Evolutionary conservation across 2,888 invertebrate genomes (phyloP).

Genomic region (Mechanitis mazaeus): DNA sequence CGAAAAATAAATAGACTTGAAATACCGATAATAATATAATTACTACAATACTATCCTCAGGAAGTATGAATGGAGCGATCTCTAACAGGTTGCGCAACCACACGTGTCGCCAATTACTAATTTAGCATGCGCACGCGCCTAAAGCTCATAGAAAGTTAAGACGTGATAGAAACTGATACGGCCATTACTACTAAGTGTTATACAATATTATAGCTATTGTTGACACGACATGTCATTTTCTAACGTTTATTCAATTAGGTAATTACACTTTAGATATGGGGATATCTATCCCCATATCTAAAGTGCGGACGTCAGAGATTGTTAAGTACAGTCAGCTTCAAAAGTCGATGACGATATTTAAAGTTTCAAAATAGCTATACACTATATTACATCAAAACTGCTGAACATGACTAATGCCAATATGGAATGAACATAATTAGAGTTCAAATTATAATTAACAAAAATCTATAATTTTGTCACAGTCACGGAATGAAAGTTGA

Average conservation of each 20-base stretch:
- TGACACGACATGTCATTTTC: constrained; percentile 2
- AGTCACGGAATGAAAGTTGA: no score
- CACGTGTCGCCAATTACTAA: constrained; percentile 22
- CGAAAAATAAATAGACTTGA: no score
- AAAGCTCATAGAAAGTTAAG: constrained; percentile 29
- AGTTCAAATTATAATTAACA: no score
- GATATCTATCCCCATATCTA: no score
- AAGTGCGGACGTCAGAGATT: not conserved
- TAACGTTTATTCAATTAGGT: constrained; percentile 3
- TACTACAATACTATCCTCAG: constrained; percentile 6
- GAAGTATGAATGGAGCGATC: constrained; percentile 15
- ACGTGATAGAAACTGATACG: constrained; percentile 29
- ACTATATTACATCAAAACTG: no score
- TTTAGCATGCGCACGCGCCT: constrained; percentile 26
- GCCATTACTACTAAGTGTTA: constrained; percentile 23
- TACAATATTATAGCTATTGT: constrained; percentile 11
- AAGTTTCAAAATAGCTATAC: no score
- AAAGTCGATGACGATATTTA: no score
- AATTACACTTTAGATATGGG: not conserved
- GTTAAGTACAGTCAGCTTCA: not conserved
- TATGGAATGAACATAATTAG: no score
- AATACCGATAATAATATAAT: no score
- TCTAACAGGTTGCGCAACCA: constrained; percentile 21
- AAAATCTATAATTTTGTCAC: no score
- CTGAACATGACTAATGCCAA: no score